Evolutionary conservation across 2,888 invertebrate genomes (phyloP).

Genomic region (Apamea sordens): DNA sequence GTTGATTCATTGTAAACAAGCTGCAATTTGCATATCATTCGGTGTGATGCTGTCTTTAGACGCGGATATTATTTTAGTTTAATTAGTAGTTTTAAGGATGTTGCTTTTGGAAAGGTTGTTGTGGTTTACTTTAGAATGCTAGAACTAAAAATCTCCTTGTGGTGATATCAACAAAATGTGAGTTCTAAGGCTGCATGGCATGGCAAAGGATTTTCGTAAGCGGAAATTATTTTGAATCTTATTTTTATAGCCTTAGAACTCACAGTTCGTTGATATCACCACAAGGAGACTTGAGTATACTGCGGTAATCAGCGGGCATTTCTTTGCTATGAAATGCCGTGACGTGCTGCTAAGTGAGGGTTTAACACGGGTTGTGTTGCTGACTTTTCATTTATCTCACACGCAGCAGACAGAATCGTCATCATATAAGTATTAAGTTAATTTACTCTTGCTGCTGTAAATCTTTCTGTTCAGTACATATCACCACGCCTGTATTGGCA

Average conservation of each 20-base stretch:
- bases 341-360: neutral
- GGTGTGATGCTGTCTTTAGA: constrained; percentile 67
- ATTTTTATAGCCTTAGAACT: no score
- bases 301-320: no score
- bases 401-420: no score
- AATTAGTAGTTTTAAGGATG: constrained; percentile 59
- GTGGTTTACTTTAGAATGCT: neutral
- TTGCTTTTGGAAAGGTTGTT: neutral
- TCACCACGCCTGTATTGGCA: constrained; percentile 37
- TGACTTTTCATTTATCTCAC: no score
- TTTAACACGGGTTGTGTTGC: neutral
- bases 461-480: neutral
- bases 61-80: constrained; percentile 69
- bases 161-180: no score
- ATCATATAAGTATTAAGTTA: no score
- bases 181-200: no score
- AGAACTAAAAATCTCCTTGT: no score
- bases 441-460: neutral
- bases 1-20: constrained; percentile 76
- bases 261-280: no score
- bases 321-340: no score
- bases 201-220: neutral
- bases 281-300: no score
- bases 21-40: constrained; percentile 70
- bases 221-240: neutral